Evolutionary conservation across 2,888 invertebrate species (phyloP), one percentile per base, ranked within the genome.

Genomic region (Podabrus alpinus): DNA sequence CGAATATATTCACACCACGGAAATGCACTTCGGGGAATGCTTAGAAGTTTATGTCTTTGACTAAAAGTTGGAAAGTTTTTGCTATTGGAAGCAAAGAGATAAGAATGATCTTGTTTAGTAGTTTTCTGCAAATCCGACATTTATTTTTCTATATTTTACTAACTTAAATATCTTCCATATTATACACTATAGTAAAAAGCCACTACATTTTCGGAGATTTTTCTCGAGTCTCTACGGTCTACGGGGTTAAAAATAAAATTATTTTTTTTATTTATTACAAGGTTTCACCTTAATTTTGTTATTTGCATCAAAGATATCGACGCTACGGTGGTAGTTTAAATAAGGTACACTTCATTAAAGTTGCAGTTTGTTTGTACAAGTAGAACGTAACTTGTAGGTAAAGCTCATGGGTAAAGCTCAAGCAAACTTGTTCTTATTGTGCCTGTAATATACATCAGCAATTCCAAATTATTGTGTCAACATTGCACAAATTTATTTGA

Each of bases 271-370:
- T 45, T n/a, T 45, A n/a, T 45, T 45, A n/a, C n/a, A n/a, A 45
- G 45, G 66, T 69, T 69, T 73, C 66, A 61, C 21, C 21, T 71
- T 71, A 61, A 78, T 45, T 45, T 45, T 29, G 29, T 29, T 45
- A 45, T 45, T 45, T 45, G 45, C 45, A 45, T 45, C 45, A n/a
- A n/a, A 45, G 7, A 45, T 45, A 45, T n/a, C 45, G n/a, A 7
- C n/a, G n/a, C 4, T n/a, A 69, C 45, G 67, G 66, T 68, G 74
- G 78, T 78, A 78, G 76, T 79, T 76, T 73, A 77, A 78, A 79
- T 77, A 72, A 66, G 73, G 75, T 79, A 78, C 76, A 79, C 69
- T 74, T 79, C 76, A 79, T 79, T 79, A 79, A 79, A 78, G 75
- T 79, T 79, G 78, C 79, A 79, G 45, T 75, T 66, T 79, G 78